Conservation (phyloP, 2,797 vertebrate species). For the Limosa lapponica region DNA sequence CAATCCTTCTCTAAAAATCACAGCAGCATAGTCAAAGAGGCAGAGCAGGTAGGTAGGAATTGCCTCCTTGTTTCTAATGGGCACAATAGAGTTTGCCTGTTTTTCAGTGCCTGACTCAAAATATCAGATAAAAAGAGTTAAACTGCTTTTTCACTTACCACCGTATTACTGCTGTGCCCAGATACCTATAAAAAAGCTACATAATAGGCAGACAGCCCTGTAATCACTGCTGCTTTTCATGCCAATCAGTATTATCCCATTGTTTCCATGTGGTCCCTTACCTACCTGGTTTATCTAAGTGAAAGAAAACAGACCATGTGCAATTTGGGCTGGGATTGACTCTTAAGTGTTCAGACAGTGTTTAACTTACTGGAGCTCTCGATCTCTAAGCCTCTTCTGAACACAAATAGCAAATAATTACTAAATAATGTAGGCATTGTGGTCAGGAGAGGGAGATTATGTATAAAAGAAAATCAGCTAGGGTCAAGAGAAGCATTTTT, state of each 20-base stretch:
- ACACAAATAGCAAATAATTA: constrained; percentile 8
- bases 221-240: constrained; percentile 27
- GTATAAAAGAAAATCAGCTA: background rate
- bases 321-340: background rate
- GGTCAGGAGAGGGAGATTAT: background rate
- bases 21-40: background rate
- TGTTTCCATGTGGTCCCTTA: constrained; percentile 19
- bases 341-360: background rate
- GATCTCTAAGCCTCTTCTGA: background rate
- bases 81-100: background rate
- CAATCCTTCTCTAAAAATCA: background rate
- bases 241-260: constrained; percentile 54
- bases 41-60: background rate
- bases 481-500: background rate
- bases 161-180: background rate
- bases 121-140: constrained; percentile 27
- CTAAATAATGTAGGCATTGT: background rate
- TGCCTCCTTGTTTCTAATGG: background rate
- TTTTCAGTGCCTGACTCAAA: background rate
- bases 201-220: background rate
- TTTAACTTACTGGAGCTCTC: background rate
- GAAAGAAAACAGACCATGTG: constrained; percentile 15
- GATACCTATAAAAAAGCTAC: background rate
- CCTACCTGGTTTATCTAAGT: constrained; percentile 36
- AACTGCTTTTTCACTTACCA: background rate